A percentile compares a stretch with the other conserved stretches of the same genome.
Conservation (phyloP, 2,113 vertebrate genomes). For the Apistogramma diplotaenia region DNA sequence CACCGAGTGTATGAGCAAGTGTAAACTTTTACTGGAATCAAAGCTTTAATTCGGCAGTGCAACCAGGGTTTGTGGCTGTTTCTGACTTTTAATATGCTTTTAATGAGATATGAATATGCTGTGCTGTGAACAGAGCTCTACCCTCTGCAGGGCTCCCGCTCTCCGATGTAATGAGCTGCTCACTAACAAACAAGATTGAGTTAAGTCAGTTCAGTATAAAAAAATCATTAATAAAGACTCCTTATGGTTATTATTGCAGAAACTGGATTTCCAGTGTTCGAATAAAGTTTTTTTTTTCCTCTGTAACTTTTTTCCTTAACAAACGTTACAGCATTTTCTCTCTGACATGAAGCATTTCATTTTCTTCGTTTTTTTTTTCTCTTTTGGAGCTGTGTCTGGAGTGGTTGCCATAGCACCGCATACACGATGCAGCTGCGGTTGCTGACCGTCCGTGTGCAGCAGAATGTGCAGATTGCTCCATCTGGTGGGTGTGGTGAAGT, state of each 20-base stretch:
- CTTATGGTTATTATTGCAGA: neutral
- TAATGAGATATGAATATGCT: neutral
- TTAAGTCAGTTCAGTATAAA: too few species aligned
- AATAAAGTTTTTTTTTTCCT: neutral
- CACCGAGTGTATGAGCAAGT: neutral
- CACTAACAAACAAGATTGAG: neutral
- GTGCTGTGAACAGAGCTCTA: neutral
- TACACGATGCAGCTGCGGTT: slow-evolving; percentile 20
- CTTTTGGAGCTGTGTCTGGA: slow-evolving; percentile 32
- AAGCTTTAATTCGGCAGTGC: neutral
- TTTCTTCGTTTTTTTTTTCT: slow-evolving; percentile 12
- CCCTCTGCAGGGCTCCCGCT: neutral
- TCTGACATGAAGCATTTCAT: slow-evolving; percentile 40
- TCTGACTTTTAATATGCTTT: neutral
- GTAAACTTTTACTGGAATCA: neutral
- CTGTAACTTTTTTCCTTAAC: slow-evolving; percentile 21
- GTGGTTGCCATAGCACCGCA: slow-evolving; percentile 50
- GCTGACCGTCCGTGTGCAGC: neutral
- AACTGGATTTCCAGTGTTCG: neutral
- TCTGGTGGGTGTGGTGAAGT: slow-evolving; percentile 60
- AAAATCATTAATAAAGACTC: neutral
- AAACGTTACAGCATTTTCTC: slow-evolving; percentile 43
- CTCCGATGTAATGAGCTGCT: neutral
- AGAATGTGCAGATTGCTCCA: slow-evolving; percentile 51
- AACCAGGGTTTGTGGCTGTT: neutral